Evolutionary conservation across 2,113 vertebrate species (phyloP).

Genomic region (Ciconia boyciana): DNA sequence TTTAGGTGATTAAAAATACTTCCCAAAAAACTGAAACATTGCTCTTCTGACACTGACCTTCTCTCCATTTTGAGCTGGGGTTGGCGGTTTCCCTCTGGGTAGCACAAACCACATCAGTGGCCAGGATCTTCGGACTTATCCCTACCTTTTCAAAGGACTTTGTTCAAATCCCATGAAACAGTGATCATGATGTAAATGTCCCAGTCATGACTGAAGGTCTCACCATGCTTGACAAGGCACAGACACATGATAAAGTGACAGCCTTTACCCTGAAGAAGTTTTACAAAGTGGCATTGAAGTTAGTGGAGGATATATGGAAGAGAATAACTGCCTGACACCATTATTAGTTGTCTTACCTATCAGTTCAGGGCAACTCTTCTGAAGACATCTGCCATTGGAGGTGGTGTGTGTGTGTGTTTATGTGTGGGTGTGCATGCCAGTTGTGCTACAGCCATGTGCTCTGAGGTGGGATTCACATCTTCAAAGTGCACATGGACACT

Average conservation of each 20-base stretch:
- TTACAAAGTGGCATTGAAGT: not conserved
- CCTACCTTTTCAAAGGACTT: not conserved
- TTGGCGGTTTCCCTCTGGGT: not conserved
- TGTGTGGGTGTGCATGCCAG: not conserved
- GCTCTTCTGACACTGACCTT: not conserved
- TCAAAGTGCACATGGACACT: not conserved
- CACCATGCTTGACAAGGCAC: not conserved
- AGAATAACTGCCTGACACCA: not conserved
- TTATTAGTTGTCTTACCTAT: not conserved
- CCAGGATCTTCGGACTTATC: not conserved
- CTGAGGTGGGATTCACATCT: not conserved
- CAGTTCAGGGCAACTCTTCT: not conserved
- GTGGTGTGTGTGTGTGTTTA: rapidly evolving
- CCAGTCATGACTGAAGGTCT: not conserved
- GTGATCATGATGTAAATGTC: not conserved
- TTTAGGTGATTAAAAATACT: not conserved
- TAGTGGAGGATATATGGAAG: not conserved
- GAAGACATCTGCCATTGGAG: not conserved
- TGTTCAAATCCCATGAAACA: not conserved
- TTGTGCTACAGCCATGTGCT: not conserved
- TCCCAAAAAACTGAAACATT: not conserved
- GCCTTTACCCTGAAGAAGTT: not conserved
- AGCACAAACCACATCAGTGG: not conserved
- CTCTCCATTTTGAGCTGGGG: not conserved
- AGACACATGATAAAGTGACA: not conserved